These are phyloP conservation scores for Myotis brandtii DNA, from an alignment of 2,113 vertebrate genomes.

Conservation along the genomic window DNA sequence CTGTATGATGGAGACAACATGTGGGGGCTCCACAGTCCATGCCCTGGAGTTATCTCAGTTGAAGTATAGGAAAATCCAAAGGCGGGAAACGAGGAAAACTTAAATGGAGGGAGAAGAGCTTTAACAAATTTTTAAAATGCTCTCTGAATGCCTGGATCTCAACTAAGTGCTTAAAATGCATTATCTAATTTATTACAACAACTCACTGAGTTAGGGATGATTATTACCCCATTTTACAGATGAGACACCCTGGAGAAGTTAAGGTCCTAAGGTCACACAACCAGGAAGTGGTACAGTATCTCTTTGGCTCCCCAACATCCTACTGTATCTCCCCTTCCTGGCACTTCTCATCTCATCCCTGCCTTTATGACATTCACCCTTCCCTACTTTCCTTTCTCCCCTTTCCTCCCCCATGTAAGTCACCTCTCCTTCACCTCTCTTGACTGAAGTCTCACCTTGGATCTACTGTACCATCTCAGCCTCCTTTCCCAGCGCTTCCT, in stretches of 20 bases:
- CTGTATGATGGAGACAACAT: neutral
- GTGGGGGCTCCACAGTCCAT: neutral
- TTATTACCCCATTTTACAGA: neutral
- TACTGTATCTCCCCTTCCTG: neutral
- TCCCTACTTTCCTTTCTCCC: neutral
- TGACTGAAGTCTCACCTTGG: neutral
- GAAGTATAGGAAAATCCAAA: neutral
- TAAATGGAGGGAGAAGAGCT: neutral
- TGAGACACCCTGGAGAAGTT: neutral
- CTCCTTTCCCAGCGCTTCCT: neutral
- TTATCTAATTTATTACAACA: neutral
- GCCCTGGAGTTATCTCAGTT: neutral
- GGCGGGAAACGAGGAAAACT: neutral
- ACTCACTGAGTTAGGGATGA: neutral
- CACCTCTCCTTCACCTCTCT: too few relatives aligned
- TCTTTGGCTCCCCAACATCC: neutral
- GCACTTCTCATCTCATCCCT: too few relatives aligned
- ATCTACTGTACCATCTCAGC: neutral
- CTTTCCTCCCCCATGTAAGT: neutral
- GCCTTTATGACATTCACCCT: neutral
- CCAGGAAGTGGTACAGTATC: neutral
- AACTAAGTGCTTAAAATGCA: neutral
- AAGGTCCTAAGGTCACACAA: neutral
- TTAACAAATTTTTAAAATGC: neutral
- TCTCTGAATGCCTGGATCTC: conserved; percentile 8